Base-by-base conservation (phyloP, 2,888 invertebrate species). In the Thelaira solivaga region DNA sequence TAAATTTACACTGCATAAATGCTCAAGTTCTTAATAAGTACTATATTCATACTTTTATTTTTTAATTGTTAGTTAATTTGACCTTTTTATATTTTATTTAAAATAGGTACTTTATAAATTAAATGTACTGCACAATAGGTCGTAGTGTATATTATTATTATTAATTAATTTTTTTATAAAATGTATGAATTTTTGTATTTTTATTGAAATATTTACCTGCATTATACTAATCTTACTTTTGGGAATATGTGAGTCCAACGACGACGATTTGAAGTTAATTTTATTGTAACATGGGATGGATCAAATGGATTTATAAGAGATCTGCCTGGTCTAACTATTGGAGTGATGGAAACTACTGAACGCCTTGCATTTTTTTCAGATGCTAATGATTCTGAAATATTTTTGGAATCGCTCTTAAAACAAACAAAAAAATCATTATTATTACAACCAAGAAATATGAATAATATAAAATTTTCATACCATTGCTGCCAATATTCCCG, bases 211-310 rank as follows among this genome's bases (percentile, higher is more conserved):
- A 0, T 36, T 36, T 36, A 39, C 4, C n/a, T 6, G 7, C 5
- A 6, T 13, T 3, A 31, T 10, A 7, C 5, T 3, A 4, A 11
- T 39, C 24, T 29, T 80, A 85, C 86, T 81, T 96, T 96, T 2
- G 99, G 99, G 89, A 99, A 99, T 84, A 98, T 98, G 88, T 99
- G 99, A 0, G 98, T 98, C 99, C 99, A 99, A 69, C 99, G 92
- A 31, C 98, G 90, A 53, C 98, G 91, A 88, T 98, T 98, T 61
- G 98, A 97, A 0, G 98, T 98, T 51, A 97, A 90, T 89, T 98
- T 98, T 81, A 98, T 97, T 31, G 97, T 97, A 67, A 99, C 97
- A 86, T 98, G 96, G 0, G 98, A 97, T 0, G 99, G 99, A 88
- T 98, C 98, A 88, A 99, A 99, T 0, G 99, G 99, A 90, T 99